Evolutionary conservation across 2,797 vertebrate genomes (phyloP).

Genomic region (Cryptoprocta ferox): DNA sequence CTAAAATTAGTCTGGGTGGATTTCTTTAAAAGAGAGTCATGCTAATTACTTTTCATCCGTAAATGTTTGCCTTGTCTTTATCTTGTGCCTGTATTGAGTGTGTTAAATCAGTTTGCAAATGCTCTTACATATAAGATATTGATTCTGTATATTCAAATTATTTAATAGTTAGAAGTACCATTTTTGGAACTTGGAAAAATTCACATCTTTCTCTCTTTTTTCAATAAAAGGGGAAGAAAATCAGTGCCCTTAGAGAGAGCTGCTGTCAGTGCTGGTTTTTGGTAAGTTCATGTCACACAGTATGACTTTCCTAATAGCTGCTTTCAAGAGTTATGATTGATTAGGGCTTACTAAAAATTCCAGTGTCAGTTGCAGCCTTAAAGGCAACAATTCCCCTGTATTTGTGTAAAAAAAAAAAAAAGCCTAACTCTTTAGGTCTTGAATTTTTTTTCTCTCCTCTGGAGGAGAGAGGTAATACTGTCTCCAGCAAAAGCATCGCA

Average conservation of each 20-base stretch:
- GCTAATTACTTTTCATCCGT: slow-evolving; percentile 3
- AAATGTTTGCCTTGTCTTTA: not conserved
- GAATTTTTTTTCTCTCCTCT: slow-evolving; percentile 23
- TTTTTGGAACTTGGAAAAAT: slow-evolving; percentile 30
- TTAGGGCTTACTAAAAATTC: slow-evolving; percentile 70
- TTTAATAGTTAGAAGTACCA: not conserved
- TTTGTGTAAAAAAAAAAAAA: slow-evolving; percentile 62
- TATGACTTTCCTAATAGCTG: slow-evolving; percentile 61
- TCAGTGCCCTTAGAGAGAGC: slow-evolving; percentile 21
- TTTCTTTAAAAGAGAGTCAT: not conserved
- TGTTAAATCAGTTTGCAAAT: not conserved
- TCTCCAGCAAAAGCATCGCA: not conserved
- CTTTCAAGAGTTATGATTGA: slow-evolving; percentile 68
- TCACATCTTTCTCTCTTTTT: not conserved
- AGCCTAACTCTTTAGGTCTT: slow-evolving; percentile 29
- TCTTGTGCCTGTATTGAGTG: not conserved
- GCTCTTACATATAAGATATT: slow-evolving; percentile 3
- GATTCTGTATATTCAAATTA: not conserved
- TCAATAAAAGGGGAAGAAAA: not conserved
- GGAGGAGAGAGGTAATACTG: slow-evolving; percentile 35
- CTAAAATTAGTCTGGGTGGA: not conserved
- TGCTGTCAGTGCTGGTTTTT: slow-evolving; percentile 66
- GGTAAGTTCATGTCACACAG: slow-evolving; percentile 38
- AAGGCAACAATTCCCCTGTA: slow-evolving; percentile 62
- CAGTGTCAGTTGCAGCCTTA: slow-evolving; percentile 74